Evolutionary conservation across 2,797 vertebrate genomes (phyloP).

Genomic region (Sebastes hubbsi): DNA sequence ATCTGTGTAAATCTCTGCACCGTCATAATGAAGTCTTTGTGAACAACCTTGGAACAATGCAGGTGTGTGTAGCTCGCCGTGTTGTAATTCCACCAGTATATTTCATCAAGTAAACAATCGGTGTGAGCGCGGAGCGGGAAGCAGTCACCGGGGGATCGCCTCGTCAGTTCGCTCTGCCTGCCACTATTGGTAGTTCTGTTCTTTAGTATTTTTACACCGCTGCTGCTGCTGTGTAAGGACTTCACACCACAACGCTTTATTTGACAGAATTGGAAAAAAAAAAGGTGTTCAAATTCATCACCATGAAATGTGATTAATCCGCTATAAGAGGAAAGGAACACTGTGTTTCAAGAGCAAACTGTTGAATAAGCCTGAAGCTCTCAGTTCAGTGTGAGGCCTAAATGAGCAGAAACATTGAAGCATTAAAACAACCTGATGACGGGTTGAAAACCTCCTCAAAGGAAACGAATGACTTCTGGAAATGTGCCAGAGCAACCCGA

Average conservation of each 20-base stretch:
- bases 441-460: background rate
- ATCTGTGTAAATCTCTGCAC: conserved; percentile 47
- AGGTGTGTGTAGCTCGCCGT: background rate
- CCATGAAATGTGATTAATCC: conserved; percentile 24
- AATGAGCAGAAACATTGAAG: background rate
- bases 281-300: conserved; percentile 9
- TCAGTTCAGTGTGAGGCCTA: conserved; percentile 27
- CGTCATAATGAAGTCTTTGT: conserved; percentile 44
- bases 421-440: background rate
- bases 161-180: conserved; percentile 10
- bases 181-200: background rate
- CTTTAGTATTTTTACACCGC: conserved; percentile 4
- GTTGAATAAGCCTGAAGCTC: conserved; percentile 23
- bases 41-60: conserved; percentile 59
- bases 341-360: conserved; percentile 1
- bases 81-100: conserved; percentile 32
- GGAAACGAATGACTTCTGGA: conserved; percentile 1
- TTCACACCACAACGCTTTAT: background rate
- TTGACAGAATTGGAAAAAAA: background rate
- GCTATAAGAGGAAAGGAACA: background rate
- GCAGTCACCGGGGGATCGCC: conserved; percentile 8
- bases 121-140: background rate
- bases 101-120: conserved; percentile 42
- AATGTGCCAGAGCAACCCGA: background rate
- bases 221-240: background rate